Evolutionary conservation across 2,888 invertebrate genomes (phyloP).

Genomic region (Clunio marinus): DNA sequence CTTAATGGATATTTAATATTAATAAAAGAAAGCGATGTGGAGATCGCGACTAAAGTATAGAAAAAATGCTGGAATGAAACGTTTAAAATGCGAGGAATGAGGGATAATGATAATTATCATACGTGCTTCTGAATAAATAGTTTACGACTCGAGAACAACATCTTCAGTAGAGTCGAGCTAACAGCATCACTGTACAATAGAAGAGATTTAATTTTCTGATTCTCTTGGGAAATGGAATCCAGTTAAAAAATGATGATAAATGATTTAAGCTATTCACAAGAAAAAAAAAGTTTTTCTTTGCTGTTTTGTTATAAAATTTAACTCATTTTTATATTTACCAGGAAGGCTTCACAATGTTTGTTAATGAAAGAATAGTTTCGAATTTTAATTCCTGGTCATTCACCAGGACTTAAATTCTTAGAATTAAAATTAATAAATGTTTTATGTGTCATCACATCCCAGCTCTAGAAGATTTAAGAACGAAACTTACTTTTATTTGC

Average conservation of each 20-base stretch:
- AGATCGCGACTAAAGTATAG: background rate
- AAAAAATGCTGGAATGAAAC: constrained; percentile 18
- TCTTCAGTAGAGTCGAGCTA: too few relatives aligned
- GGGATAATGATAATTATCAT: constrained; percentile 36
- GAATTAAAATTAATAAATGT: too few relatives aligned
- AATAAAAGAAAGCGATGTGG: constrained; percentile 12
- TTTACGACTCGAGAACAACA: too few relatives aligned
- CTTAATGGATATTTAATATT: constrained; percentile 38
- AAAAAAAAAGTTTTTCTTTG: constrained; percentile 8
- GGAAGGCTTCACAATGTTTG: too few relatives aligned
- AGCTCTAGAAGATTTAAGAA: background rate
- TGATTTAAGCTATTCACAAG: constrained; percentile 19
- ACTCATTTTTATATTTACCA: too few relatives aligned
- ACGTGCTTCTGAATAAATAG: constrained; percentile 39
- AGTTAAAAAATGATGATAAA: constrained; percentile 34
- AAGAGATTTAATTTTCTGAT: constrained; percentile 11
- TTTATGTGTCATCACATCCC: too few relatives aligned
- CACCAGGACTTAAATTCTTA: too few relatives aligned
- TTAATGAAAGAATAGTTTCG: background rate
- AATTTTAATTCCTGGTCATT: too few relatives aligned
- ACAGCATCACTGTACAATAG: constrained; percentile 7
- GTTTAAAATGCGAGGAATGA: constrained; percentile 1
- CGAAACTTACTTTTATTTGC: too few relatives aligned
- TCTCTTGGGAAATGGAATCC: constrained; percentile 1
- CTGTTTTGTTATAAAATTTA: background rate